A percentile compares a stretch with the other conserved stretches of the same genome.
Evolutionary conservation across 2,797 vertebrate genomes (phyloP).

Genomic region (Bradypodion ventrale): DNA sequence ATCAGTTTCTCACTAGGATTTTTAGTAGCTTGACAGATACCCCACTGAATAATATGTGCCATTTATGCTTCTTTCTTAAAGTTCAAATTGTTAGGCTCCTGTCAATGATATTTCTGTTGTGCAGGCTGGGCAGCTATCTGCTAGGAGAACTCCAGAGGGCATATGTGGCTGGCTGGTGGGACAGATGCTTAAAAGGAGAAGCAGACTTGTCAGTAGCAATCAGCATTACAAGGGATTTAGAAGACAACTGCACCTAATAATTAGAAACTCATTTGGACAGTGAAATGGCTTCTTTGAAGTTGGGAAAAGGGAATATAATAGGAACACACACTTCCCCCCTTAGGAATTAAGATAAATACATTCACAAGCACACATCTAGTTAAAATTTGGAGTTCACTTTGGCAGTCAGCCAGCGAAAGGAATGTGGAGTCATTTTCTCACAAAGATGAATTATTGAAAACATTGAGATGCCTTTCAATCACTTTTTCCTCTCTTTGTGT

Average conservation of each 20-base stretch:
- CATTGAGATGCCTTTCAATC: conserved; percentile 24
- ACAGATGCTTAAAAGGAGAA: conserved; percentile 29
- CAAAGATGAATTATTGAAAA: conserved; percentile 14
- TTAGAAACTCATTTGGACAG: conserved; percentile 32
- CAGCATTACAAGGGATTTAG: conserved; percentile 31
- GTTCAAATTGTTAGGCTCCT: not conserved
- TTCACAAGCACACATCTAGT: conserved; percentile 47
- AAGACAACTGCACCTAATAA: conserved; percentile 33
- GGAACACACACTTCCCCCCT: conserved; percentile 26
- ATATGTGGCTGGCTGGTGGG: conserved; percentile 36
- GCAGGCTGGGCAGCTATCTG: conserved; percentile 8
- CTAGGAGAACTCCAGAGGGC: conserved; percentile 32
- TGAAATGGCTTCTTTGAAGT: conserved; percentile 40
- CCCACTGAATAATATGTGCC: not conserved
- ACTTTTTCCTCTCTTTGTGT: not conserved
- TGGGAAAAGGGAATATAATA: conserved; percentile 39
- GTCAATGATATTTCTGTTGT: not conserved
- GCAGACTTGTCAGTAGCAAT: conserved; percentile 50
- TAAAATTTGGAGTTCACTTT: conserved; percentile 43
- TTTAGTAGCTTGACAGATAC: not conserved
- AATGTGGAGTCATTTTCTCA: conserved; percentile 46
- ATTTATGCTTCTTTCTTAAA: not conserved
- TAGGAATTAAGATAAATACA: conserved; percentile 45
- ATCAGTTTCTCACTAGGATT: not conserved
- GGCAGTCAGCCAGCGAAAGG: conserved; percentile 14